phyloP scores from a whole-genome alignment of 2,888 invertebrate genomes.

The Torymus texanus region DNA sequence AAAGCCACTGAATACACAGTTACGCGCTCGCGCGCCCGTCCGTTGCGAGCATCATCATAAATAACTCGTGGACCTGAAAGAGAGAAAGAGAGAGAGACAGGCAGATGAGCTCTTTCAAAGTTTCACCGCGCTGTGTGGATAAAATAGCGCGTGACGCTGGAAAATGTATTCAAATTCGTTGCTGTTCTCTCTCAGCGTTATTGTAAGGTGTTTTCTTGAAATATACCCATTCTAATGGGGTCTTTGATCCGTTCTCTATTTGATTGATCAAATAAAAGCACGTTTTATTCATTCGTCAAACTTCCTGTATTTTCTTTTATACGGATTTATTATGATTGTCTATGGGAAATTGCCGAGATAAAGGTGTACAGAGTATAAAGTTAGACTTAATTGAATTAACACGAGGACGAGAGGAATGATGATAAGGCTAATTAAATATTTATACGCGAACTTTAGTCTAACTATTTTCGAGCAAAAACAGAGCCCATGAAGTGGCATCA shows the following conservation, averaged over 20 bases:
- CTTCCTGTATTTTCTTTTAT: too few species aligned
- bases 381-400: too few species aligned
- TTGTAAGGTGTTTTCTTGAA: neutral
- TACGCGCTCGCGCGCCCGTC: neutral
- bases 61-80: constrained; percentile 26
- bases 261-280: too few species aligned
- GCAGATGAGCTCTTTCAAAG: neutral
- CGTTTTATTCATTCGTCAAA: too few species aligned
- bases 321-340: too few species aligned
- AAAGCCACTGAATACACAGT: constrained; percentile 27
- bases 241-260: too few species aligned
- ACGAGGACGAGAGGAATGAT: too few species aligned
- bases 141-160: constrained; percentile 17
- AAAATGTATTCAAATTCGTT: constrained; percentile 8
- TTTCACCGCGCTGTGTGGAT: neutral
- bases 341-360: too few species aligned
- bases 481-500: neutral
- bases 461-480: constrained; percentile 7
- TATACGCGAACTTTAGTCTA: too few species aligned
- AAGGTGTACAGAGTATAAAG: too few species aligned
- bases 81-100: neutral
- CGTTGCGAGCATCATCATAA: constrained; percentile 21
- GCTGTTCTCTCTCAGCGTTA: neutral
- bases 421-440: too few species aligned
- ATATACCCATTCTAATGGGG: neutral